Conservation (phyloP, 2,113 vertebrate genomes). For the Lonchura striata region DNA sequence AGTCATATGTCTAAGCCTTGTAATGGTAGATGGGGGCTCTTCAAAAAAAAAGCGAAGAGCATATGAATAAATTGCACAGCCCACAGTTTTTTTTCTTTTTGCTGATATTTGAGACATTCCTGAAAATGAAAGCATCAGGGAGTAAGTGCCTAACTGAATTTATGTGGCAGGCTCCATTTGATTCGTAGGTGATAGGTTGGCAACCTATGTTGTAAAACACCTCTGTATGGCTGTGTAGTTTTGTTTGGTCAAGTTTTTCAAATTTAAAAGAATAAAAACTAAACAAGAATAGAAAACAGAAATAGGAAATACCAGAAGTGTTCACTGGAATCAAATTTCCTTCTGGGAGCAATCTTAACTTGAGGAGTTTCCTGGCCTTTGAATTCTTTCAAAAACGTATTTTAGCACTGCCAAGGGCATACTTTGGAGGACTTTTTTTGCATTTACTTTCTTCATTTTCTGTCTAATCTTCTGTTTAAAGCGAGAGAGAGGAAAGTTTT, state of each 20-base stretch:
- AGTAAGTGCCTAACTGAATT: slow-evolving; percentile 30
- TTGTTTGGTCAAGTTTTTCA: slow-evolving; percentile 51
- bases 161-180: slow-evolving; percentile 13
- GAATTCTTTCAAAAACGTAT: slow-evolving; percentile 43
- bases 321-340: slow-evolving; percentile 51
- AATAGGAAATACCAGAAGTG: slow-evolving; percentile 63
- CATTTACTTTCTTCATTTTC: background rate
- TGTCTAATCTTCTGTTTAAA: background rate
- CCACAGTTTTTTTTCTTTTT: background rate
- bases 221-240: slow-evolving; percentile 8
- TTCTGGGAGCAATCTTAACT: slow-evolving; percentile 60
- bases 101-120: background rate
- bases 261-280: slow-evolving; percentile 53
- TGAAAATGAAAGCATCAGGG: slow-evolving; percentile 3
- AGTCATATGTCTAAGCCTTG: background rate
- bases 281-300: slow-evolving; percentile 63
- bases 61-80: background rate
- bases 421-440: background rate
- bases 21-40: background rate
- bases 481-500: background rate
- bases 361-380: slow-evolving; percentile 56
- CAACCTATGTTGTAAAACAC: slow-evolving; percentile 55
- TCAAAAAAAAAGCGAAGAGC: background rate
- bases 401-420: slow-evolving; percentile 13
- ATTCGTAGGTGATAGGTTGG: slow-evolving; percentile 48